Base-by-base conservation (phyloP, 1,140 invertebrate genomes). In the Neoseiulus cucumeris region DNA sequence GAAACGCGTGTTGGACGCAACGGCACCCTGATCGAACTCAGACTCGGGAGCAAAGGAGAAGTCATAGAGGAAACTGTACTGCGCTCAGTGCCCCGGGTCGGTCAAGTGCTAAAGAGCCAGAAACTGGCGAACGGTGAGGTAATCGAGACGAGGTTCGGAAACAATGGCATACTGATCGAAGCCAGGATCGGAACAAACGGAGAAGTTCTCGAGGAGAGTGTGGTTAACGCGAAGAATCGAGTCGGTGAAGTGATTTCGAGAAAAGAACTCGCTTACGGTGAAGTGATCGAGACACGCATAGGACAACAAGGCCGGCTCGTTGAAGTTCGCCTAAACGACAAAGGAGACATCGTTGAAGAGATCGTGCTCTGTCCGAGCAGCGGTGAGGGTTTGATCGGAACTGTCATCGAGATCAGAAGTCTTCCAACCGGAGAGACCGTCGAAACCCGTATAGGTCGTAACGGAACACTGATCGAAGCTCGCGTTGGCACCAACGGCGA, bases 241-340 rank as follows among this genome's bases (percentile, higher is more conserved):
- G 51, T 59, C 22, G 51, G 51, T 59, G 51, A 59, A 33, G 51
- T 59, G 33, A 59, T 59, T 33, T 59, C 51, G 14, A 59, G 51
- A 9, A 59, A 59, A 20, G 51, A 59, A 2, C 22, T 59, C 25
- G 51, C 51, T 5, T 59, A 59, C 22, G 51, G 51, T 29, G 51
- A 59, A 33, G 51, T 33, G 14, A 59, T 59, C 33, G 51, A 59
- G 33, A 59, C 51, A n/a, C 14, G 51, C 2, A 59, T 59, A 29
- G 51, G 51, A 29, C 51, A 59, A 20, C 51, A 59, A 20, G 51
- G 51, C 9, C 51, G 51, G 6, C 51, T 59, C 4, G 33, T 59
- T 1, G 51, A 59, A 33, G 51, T 59, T 2, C 51, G 51, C 17
- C 51, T 59, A 2, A 59, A 33, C 33, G 22, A 25, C 17, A 59